Conservation (phyloP, 2,797 vertebrate genomes). For the Falco cherrug region DNA sequence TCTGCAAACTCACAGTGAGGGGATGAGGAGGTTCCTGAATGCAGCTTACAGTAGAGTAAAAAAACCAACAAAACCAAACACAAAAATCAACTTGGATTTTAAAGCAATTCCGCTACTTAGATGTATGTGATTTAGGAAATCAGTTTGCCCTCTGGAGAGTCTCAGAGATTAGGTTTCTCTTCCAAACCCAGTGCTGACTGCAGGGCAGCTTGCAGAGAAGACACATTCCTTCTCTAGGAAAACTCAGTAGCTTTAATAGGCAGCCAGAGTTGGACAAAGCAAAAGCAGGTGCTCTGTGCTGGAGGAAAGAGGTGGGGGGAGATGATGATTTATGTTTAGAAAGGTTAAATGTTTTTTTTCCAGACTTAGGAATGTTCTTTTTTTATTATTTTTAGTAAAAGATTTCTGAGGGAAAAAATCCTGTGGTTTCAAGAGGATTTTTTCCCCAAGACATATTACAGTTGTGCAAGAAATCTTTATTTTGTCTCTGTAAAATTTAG, state of each 20-base stretch:
- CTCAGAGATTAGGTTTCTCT: background rate
- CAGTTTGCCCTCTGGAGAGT: background rate
- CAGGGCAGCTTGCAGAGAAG: conserved; percentile 37
- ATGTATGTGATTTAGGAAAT: background rate
- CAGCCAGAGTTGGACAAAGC: background rate
- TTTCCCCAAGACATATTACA: conserved; percentile 2
- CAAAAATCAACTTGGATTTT: background rate
- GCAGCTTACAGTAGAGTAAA: background rate
- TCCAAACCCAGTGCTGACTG: conserved; percentile 10
- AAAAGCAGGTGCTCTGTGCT: conserved; percentile 48
- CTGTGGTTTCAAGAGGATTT: conserved; percentile 49
- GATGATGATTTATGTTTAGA: conserved; percentile 52
- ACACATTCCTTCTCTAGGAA: conserved; percentile 36
- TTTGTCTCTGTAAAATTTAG: conserved; percentile 4
- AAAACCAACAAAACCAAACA: background rate
- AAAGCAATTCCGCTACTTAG: background rate
- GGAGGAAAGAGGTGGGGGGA: background rate
- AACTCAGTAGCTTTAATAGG: conserved; percentile 14
- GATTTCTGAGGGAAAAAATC: background rate
- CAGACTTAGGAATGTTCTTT: conserved; percentile 42
- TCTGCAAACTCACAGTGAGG: background rate
- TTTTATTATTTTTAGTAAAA: conserved; percentile 24
- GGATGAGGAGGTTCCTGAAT: background rate
- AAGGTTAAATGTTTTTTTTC: conserved; percentile 24
- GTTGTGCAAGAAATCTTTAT: conserved; percentile 20